Base-by-base conservation (phyloP, 2,113 vertebrate genomes). In the Scolopax mira region DNA sequence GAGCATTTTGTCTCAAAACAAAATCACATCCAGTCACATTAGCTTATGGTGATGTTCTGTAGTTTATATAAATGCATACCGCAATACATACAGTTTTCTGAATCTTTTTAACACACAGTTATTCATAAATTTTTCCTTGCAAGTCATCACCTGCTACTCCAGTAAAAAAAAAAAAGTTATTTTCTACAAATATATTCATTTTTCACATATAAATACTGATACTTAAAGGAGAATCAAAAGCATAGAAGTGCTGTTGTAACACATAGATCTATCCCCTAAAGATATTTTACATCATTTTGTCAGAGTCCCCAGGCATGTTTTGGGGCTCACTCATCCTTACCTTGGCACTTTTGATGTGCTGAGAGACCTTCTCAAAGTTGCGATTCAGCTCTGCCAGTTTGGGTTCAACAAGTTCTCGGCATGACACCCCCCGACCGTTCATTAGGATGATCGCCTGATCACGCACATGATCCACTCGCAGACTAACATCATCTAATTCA, bases 331-430 rank as follows among this genome's bases (percentile, higher is more conserved):
- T 62, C 8, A 48, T 61, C 85, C 97, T 98, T 95, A 99, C 99
- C 97, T 99, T 98, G 54, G 99, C 98, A 24, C 98, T 98, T 97
- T 95, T 98, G 96, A 99, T 99, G 96, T 99, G 99, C 57, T 99
- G 99, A 75, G 99, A 99, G 30, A 99, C 99, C 95, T 99, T 99
- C 89, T 99, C 98, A 73, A 99, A 99, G 97, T 99, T 99, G 55
- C 98, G 98, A 93, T 99, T 99, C 77, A 99, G 97, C 67, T 99
- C 99, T 6, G 98, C 96, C 91, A 99, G 96, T 89, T 99, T 99
- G 35, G 99, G 99, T 79, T 99, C 99, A 62, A 99, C 99, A 11
- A 99, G 98, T 6, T 99, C 98, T 35, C 97, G 96, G 94, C 99
- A 99, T 1, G 98, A 98, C 3, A 98, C 97, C 0, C 99, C 99